Base-by-base conservation (phyloP, 2,797 vertebrate genomes). In the Coccyzus lansbergi region DNA sequence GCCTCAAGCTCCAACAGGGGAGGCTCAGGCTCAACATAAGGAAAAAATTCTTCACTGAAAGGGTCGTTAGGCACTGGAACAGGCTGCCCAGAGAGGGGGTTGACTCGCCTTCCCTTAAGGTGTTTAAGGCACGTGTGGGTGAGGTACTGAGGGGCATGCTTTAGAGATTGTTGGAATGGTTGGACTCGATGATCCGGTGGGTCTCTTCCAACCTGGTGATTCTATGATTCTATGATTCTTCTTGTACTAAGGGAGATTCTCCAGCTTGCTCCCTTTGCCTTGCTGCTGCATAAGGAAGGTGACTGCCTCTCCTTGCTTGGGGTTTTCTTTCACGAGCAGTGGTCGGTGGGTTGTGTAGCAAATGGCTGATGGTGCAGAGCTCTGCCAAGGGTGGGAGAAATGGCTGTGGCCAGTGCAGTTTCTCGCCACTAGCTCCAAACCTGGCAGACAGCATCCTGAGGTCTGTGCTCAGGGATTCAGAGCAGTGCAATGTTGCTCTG, bases 401-500 rank as follows among this genome's bases (percentile, higher is more conserved):
- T 10, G 70, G 59, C 52, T 81, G 64, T 15, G 53, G 31, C 60
- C 46, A 5, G 33, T 3, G 7, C 34, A 16, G 3, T 17, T 60
- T 53, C 51, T n/a, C 59, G 40, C 44, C 1, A 0, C 22, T 15
- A 42, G 67, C 63, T 59, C 81, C 1, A 0, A 59, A 31, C 31
- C 25, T n/a, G 42, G 44, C 25, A 56, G 36, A 16, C 62, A 25
- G n/a, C 12, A 3, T 31, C 44, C 71, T n/a, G 55, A 77, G 40
- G 20, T 67, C 69, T 24, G 25, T 1, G 3, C 76, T 12, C 8
- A 38, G 10, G 64, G 33, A 12, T 52, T 74, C 33, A 58, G 48
- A 58, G n/a, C 1, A 9, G 58, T 0, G 0, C 34, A 31, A 29
- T 9, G 9, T 49, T 77, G 76, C 65, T 76, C 7, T 10, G 81